Base-by-base conservation (phyloP, 2,888 invertebrate species). In the Lepidochitona cinerea region DNA sequence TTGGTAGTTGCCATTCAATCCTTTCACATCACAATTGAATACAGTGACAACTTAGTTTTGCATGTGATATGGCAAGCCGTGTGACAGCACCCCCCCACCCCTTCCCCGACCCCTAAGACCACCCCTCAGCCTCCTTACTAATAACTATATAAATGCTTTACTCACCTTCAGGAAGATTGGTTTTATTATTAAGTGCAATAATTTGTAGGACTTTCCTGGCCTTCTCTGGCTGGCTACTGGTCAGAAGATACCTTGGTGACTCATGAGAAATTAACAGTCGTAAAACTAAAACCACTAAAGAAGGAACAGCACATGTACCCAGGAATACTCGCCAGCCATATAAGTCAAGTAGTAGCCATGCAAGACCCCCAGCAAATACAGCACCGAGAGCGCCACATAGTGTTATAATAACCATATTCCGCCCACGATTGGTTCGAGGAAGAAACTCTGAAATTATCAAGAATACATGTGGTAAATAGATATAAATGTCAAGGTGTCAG, bases 361-460 rank as follows among this genome's bases (percentile, higher is more conserved):
- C 85, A 52, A 85, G 68, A 2, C 81, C 81, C 2, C 84, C 83
- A 12, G 85, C 80, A 37, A 80, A 78, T 26, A 86, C 81, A 1
- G 85, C 85, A 2, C 87, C 87, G 4, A 85, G 70, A 0, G 85
- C 84, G n/a, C 87, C 87, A 81, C 84, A 85, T n/a, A 87, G 75
- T 7, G 87, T 87, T 18, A 87, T 83, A 0, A 82, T 80, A 7
- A 87, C 85, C 82, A 87, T 83, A 6, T 81, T 79, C 12, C 81
- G 70, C 0, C 86, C 86, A 37, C 87, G 78, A 23, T 82, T 83
- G 68, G 80, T 79, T 33, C 73, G 77, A 12, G 87, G 87, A 32
- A 87, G 73, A 69, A 83, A 85, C 75, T 87, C 87, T 87, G 59
- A 18, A 54, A 54, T 18, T 7, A 41, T 18, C 9, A 9, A 41